A percentile compares a stretch with the other conserved stretches of the same genome.
Evolutionary conservation across 2,888 invertebrate species (phyloP).

Genomic region (Spisula subtruncata): DNA sequence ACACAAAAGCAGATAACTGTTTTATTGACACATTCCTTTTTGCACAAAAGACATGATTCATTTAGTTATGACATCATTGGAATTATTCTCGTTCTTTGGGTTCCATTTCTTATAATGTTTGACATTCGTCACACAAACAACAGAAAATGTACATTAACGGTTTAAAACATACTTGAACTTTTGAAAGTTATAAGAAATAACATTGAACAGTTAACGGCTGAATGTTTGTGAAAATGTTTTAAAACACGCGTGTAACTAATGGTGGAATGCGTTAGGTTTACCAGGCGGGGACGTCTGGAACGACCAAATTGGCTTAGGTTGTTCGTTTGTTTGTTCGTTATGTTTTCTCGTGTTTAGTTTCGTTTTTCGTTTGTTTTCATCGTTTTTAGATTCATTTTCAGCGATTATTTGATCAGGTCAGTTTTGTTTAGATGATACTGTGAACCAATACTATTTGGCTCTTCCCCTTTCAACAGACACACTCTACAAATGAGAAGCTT

Average conservation of each 20-base stretch:
- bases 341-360: too few relatives aligned
- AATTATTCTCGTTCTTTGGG: not conserved
- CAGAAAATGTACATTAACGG: not conserved
- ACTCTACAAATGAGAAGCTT: too few relatives aligned
- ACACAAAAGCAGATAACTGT: not conserved
- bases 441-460: too few relatives aligned
- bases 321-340: too few relatives aligned
- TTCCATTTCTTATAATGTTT: slow-evolving; percentile 9
- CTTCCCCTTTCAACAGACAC: too few relatives aligned
- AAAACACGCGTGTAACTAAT: too few relatives aligned
- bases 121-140: slow-evolving; percentile 8
- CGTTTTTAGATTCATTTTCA: not conserved
- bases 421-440: too few relatives aligned
- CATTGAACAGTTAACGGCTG: not conserved
- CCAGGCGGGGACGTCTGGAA: too few relatives aligned
- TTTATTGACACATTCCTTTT: slow-evolving; percentile 14
- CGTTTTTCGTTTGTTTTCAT: too few relatives aligned
- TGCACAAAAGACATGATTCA: not conserved
- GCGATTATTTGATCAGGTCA: too few relatives aligned
- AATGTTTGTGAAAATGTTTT: not conserved
- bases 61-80: not conserved
- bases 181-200: not conserved
- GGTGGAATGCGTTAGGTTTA: not conserved
- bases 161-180: not conserved
- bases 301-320: not conserved